phyloP scores from a whole-genome alignment of 2,888 invertebrate species.

The Callosobruchus maculatus region DNA sequence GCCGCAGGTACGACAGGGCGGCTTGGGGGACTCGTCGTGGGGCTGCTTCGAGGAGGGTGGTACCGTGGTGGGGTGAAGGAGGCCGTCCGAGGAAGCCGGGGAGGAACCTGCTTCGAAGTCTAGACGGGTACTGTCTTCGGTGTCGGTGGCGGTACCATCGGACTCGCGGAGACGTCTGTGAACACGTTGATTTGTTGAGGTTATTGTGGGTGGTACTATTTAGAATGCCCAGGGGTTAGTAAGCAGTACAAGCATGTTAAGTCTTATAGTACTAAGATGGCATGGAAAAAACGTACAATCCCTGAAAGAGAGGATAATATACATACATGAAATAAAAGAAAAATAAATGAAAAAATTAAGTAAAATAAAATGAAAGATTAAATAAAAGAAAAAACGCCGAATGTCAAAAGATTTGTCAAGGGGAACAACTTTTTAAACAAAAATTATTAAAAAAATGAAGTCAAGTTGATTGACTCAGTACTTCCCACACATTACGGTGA shows the following conservation, averaged over 20 bases:
- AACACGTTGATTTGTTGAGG: background rate
- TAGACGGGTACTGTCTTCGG: conserved; percentile 41
- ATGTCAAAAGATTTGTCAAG: too few relatives aligned
- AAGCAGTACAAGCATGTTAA: background rate
- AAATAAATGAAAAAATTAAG: too few relatives aligned
- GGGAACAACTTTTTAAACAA: too few relatives aligned
- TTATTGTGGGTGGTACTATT: background rate
- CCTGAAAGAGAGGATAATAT: background rate
- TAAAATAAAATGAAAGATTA: too few relatives aligned
- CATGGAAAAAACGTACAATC: too few relatives aligned
- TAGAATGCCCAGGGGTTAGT: background rate
- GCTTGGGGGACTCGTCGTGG: conserved; percentile 9
- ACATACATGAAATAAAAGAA: too few relatives aligned
- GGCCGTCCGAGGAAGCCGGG: conserved; percentile 52
- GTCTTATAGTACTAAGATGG: background rate
- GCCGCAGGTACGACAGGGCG: conserved; percentile 52
- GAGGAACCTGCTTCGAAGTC: conserved; percentile 44
- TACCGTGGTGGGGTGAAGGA: conserved; percentile 23
- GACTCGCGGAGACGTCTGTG: conserved; percentile 42
- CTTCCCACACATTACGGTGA: too few relatives aligned
- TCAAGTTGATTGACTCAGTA: too few relatives aligned
- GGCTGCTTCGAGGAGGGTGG: background rate
- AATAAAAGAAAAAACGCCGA: too few relatives aligned
- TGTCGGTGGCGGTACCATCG: conserved; percentile 51
- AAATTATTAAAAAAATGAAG: too few relatives aligned